Conservation (phyloP, 2,888 invertebrate species). For the Drosophila hawaiiensis region DNA sequence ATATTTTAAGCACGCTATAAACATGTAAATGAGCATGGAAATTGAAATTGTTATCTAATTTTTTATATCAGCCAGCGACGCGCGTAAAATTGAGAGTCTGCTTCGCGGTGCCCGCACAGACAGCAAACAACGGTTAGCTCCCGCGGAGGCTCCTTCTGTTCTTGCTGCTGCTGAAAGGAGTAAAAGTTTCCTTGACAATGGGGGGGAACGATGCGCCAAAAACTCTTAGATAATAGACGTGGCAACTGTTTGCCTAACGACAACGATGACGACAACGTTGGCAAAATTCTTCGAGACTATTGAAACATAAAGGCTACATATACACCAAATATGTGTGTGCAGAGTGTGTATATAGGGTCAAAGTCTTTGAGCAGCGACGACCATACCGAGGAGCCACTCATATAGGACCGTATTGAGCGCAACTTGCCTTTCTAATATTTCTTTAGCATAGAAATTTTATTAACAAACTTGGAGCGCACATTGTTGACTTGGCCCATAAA, state of each 20-base stretch:
- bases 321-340: neutral
- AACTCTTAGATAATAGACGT: slow-evolving; percentile 72
- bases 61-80: slow-evolving; percentile 70
- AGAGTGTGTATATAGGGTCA: slow-evolving; percentile 32
- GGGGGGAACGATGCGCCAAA: slow-evolving; percentile 50
- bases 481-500: slow-evolving; percentile 67
- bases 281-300: slow-evolving; percentile 57
- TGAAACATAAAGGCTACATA: slow-evolving; percentile 69
- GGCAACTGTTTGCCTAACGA: slow-evolving; percentile 69
- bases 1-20: slow-evolving; percentile 81
- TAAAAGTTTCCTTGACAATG: slow-evolving; percentile 62
- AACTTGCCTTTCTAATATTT: slow-evolving; percentile 62
- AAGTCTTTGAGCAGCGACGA: slow-evolving; percentile 39
- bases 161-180: slow-evolving; percentile 57
- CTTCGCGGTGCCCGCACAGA: slow-evolving; percentile 30
- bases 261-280: slow-evolving; percentile 38
- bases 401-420: slow-evolving; percentile 14
- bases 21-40: slow-evolving; percentile 84
- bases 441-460: slow-evolving; percentile 66
- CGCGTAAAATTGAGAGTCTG: slow-evolving; percentile 63
- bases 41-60: slow-evolving; percentile 84
- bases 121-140: slow-evolving; percentile 10
- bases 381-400: slow-evolving; percentile 21
- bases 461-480: slow-evolving; percentile 63
- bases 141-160: slow-evolving; percentile 5